Percentiles rank a stretch among this genome's conserved stretches.
Evolutionary conservation across 1,140 invertebrate species (phyloP).

Genomic region (Ostrea edulis): DNA sequence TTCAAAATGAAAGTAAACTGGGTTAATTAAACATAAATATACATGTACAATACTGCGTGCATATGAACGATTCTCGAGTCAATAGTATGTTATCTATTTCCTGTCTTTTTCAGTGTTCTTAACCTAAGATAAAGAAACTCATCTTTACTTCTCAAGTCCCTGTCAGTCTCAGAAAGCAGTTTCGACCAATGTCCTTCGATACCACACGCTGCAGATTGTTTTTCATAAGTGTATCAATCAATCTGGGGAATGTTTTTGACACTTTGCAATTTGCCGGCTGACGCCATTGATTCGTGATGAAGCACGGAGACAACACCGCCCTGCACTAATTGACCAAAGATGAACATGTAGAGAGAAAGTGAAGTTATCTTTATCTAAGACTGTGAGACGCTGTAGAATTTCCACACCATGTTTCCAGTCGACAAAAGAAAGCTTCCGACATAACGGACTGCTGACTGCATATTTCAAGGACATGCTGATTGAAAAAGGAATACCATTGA

Average conservation of each 20-base stretch:
- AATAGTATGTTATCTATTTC: too few species aligned
- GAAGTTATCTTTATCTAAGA: background rate
- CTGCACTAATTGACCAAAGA: background rate
- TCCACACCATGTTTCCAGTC: background rate
- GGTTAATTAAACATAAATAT: too few species aligned
- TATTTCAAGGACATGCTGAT: background rate
- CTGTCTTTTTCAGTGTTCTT: too few species aligned
- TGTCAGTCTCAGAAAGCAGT: too few species aligned
- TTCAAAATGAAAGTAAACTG: too few species aligned
- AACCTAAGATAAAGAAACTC: too few species aligned
- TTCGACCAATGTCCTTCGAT: background rate
- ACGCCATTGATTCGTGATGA: background rate
- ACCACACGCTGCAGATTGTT: background rate
- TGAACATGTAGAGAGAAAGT: background rate
- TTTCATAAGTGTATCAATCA: slow-evolving; percentile 23
- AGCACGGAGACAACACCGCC: background rate
- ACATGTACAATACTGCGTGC: too few species aligned
- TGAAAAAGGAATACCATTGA: background rate
- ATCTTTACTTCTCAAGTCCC: too few species aligned
- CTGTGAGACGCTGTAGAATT: background rate
- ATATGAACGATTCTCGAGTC: too few species aligned
- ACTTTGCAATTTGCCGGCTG: background rate
- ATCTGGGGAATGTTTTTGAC: background rate
- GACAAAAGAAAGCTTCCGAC: background rate
- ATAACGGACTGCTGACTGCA: background rate